Evolutionary conservation across 2,888 invertebrate species (phyloP).

Genomic region (Salticus scenicus): DNA sequence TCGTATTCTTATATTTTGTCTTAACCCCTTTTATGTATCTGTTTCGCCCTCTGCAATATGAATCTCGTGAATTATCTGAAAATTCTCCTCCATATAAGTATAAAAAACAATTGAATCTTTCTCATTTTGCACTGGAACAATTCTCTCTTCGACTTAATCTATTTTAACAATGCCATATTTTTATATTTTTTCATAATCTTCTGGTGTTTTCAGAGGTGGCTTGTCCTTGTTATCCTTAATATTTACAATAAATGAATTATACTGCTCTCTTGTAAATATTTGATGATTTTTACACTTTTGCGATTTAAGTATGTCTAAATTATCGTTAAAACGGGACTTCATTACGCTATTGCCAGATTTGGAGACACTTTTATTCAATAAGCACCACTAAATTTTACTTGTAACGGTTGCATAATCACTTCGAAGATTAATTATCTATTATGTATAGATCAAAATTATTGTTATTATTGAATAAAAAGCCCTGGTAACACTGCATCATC

Average conservation of each 20-base stretch:
- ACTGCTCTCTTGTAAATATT: conserved; percentile 13
- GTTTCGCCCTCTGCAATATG: conserved; percentile 30
- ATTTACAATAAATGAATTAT: conserved; percentile 19
- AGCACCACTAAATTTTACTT: too few species aligned
- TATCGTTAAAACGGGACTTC: conserved; percentile 20
- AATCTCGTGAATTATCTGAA: conserved; percentile 26
- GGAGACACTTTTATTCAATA: too few species aligned
- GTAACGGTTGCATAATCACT: too few species aligned
- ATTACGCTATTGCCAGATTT: too few species aligned
- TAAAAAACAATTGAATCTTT: conserved; percentile 17
- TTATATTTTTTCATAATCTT: conserved; percentile 25
- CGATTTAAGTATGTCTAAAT: conserved; percentile 24
- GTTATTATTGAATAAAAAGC: too few species aligned
- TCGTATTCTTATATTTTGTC: conserved; percentile 20
- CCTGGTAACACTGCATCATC: too few species aligned
- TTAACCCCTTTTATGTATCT: neutral
- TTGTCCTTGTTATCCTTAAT: conserved; percentile 8
- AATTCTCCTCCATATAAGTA: conserved; percentile 34
- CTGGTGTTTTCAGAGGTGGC: neutral
- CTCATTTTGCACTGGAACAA: neutral
- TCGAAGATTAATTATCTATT: too few species aligned
- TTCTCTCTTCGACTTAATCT: conserved; percentile 7
- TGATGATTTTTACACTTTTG: conserved; percentile 4
- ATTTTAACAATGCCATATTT: conserved; percentile 29
- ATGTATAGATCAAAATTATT: too few species aligned